Conservation (phyloP, 2,797 vertebrate species). For the Lagorchestes hirsutus region DNA sequence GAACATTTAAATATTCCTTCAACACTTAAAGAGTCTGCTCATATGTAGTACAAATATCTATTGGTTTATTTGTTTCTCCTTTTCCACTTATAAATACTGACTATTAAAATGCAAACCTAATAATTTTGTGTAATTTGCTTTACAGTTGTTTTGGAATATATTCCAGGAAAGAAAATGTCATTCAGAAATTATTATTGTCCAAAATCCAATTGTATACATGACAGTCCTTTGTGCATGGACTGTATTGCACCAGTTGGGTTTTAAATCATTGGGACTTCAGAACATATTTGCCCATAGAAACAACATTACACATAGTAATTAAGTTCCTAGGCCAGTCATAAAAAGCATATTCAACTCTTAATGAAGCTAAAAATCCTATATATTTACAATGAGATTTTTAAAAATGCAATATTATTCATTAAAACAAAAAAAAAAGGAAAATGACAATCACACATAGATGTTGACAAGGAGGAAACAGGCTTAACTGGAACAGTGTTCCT, state of each 20-base stretch:
- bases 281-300: not conserved
- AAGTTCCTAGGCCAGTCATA: not conserved
- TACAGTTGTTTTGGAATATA: not conserved
- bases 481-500: not conserved
- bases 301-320: not conserved
- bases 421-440: not conserved
- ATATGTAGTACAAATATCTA: not conserved
- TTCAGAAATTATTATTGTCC: not conserved
- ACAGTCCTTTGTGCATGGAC: not conserved
- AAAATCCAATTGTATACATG: not conserved
- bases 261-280: not conserved
- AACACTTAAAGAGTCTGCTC: not conserved
- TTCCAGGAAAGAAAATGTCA: not conserved
- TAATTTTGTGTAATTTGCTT: not conserved
- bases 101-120: not conserved
- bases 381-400: not conserved
- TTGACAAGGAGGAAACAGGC: not conserved
- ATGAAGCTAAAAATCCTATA: not conserved
- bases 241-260: not conserved
- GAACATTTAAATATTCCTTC: not conserved
- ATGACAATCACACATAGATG: not conserved
- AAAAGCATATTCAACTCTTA: not conserved
- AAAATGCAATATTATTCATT: not conserved
- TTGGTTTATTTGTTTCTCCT: not conserved
- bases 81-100: not conserved